Evolutionary conservation across 2,888 invertebrate genomes (phyloP).

Genomic region (Epinotia bilunana): DNA sequence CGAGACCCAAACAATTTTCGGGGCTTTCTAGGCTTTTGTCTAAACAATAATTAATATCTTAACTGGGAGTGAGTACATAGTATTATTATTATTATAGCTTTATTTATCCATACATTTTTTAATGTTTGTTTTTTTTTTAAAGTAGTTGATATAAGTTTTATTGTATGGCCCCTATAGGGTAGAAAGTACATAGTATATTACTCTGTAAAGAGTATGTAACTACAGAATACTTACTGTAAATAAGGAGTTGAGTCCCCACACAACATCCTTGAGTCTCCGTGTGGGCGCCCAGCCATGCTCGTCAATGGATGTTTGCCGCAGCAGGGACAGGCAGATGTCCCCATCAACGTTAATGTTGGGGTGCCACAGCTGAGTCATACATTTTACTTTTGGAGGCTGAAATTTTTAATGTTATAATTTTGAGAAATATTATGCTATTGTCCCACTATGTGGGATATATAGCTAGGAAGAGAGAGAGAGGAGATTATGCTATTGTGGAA

Average conservation of each 20-base stretch:
- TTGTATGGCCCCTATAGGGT: no score
- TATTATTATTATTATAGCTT: no score
- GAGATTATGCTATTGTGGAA: no score
- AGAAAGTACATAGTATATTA: no score
- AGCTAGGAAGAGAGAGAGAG: no score
- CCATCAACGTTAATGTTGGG: slow-evolving; percentile 98
- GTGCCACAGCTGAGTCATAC: slow-evolving; percentile 97
- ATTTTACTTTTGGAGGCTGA: slow-evolving; percentile 96
- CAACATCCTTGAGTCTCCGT: slow-evolving; percentile 94
- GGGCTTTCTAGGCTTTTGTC: background rate
- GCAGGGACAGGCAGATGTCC: slow-evolving; percentile 95
- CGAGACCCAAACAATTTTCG: no score
- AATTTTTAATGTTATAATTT: slow-evolving; percentile 55
- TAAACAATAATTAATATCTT: background rate
- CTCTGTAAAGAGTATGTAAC: background rate
- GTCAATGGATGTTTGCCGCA: slow-evolving; percentile 96
- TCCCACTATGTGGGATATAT: no score
- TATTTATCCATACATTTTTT: no score
- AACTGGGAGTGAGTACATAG: no score
- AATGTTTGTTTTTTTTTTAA: no score
- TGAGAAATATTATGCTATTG: no score
- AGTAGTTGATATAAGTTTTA: no score
- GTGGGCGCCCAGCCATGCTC: slow-evolving; percentile 98
- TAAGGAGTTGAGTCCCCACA: slow-evolving; percentile 96
- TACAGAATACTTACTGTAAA: slow-evolving; percentile 89